Percentiles rank a stretch among this genome's conserved stretches.
Evolutionary conservation across 2,797 vertebrate genomes (phyloP).

Genomic region (Sebastes reedi): DNA sequence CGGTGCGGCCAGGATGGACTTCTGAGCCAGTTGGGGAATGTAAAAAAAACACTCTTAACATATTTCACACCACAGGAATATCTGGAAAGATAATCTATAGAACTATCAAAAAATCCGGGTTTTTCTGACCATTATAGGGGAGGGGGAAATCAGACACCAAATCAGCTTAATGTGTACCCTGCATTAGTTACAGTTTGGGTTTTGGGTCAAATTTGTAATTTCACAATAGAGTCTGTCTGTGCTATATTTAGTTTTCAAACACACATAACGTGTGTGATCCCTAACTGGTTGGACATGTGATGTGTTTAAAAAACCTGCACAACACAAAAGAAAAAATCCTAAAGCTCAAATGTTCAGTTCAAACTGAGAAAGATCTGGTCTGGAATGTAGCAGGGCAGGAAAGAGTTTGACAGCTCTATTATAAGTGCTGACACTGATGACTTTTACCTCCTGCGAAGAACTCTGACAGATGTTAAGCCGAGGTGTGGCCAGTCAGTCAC

Average conservation of each 20-base stretch:
- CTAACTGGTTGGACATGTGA: background rate
- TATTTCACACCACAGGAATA: too few relatives aligned
- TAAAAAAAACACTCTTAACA: too few relatives aligned
- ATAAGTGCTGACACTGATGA: background rate
- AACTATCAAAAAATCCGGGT: too few relatives aligned
- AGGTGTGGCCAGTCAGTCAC: background rate
- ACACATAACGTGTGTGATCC: background rate
- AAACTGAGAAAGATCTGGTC: background rate
- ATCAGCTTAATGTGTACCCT: too few relatives aligned
- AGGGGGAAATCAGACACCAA: too few relatives aligned
- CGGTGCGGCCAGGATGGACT: too few relatives aligned
- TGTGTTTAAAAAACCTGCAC: background rate
- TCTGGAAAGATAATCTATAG: too few relatives aligned
- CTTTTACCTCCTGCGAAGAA: background rate
- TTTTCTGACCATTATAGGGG: too few relatives aligned
- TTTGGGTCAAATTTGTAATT: background rate
- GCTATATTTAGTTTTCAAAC: background rate
- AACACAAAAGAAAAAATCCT: conserved; percentile 1
- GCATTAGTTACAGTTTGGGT: background rate
- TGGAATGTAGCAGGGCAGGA: conserved; percentile 13
- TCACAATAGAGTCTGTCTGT: background rate
- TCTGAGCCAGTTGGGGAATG: too few relatives aligned
- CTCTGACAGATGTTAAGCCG: background rate
- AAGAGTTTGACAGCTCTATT: background rate
- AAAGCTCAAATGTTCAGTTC: background rate